These are phyloP conservation scores for Chiroxiphia lanceolata DNA, from an alignment of 2,797 vertebrate genomes.

Conservation along the genomic window DNA sequence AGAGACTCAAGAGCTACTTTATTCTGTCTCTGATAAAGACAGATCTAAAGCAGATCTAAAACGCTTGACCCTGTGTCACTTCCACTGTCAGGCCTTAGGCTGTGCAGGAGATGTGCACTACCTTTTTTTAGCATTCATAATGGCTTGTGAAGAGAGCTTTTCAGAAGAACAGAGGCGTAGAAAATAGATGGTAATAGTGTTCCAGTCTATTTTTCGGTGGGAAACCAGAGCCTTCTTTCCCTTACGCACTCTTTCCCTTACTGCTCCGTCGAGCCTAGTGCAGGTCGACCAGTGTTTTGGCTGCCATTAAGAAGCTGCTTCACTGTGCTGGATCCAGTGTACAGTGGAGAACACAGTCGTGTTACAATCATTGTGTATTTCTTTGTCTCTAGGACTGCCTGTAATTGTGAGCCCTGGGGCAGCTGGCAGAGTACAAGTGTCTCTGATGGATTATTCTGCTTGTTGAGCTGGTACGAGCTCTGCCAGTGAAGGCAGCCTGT, in stretches of 20 bases:
- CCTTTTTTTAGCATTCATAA: not conserved
- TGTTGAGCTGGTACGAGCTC: accelerated
- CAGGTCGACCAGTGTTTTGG: not conserved
- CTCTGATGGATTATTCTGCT: not conserved
- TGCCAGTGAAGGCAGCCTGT: not conserved
- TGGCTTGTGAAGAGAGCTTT: not conserved
- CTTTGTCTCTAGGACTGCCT: not conserved
- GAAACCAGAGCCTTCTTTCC: not conserved
- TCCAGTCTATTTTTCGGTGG: not conserved
- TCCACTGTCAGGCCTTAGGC: not conserved
- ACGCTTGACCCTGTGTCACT: not conserved
- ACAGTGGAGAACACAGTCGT: not conserved
- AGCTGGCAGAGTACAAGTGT: not conserved
- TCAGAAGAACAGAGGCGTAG: not conserved
- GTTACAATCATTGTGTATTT: not conserved
- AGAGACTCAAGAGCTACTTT: not conserved
- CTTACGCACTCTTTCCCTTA: not conserved
- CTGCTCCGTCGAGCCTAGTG: not conserved
- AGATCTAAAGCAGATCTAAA: not conserved
- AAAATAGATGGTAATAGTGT: not conserved
- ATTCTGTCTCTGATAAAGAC: not conserved
- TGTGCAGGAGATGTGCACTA: not conserved
- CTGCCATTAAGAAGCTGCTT: not conserved
- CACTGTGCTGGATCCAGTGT: not conserved
- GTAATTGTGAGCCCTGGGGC: not conserved